phyloP scores from a whole-genome alignment of 2,797 vertebrate species.

The Mergus octosetaceus region DNA sequence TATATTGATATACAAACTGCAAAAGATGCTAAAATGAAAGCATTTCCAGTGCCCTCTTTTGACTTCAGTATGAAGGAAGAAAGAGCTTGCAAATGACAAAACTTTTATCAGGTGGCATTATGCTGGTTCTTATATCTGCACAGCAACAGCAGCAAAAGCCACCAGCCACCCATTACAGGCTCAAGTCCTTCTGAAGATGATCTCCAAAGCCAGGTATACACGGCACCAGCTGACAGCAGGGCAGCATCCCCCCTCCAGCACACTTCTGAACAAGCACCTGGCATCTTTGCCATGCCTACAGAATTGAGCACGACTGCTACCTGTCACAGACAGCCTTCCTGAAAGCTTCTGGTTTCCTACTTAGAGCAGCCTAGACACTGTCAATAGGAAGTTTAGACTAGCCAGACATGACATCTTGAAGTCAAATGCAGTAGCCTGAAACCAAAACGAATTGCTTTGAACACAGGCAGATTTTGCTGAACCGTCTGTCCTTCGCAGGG shows the following conservation, averaged over 20 bases:
- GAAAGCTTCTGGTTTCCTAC: not conserved
- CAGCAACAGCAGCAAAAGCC: not conserved
- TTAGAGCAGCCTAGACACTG: not conserved
- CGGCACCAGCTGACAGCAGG: too few species aligned
- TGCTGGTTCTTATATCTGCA: conserved; percentile 6
- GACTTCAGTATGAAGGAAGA: not conserved
- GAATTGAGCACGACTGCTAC: not conserved
- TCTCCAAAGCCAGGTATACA: not conserved
- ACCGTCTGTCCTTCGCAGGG: not conserved
- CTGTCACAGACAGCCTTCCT: not conserved
- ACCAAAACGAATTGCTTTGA: not conserved
- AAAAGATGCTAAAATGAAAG: not conserved
- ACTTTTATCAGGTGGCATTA: conserved; percentile 8
- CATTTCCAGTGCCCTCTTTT: not conserved
- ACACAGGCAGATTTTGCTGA: not conserved
- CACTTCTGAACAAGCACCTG: rapidly evolving
- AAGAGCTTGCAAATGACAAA: not conserved
- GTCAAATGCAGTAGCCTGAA: not conserved
- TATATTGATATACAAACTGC: not conserved
- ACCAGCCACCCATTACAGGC: not conserved
- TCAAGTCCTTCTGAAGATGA: not conserved
- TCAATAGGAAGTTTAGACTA: not conserved
- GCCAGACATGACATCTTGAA: not conserved
- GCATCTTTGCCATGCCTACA: not conserved
- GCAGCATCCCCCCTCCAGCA: not conserved